These are phyloP conservation scores for Gallinago undulata DNA, from an alignment of 2,113 vertebrate genomes.

Conservation along the genomic window DNA sequence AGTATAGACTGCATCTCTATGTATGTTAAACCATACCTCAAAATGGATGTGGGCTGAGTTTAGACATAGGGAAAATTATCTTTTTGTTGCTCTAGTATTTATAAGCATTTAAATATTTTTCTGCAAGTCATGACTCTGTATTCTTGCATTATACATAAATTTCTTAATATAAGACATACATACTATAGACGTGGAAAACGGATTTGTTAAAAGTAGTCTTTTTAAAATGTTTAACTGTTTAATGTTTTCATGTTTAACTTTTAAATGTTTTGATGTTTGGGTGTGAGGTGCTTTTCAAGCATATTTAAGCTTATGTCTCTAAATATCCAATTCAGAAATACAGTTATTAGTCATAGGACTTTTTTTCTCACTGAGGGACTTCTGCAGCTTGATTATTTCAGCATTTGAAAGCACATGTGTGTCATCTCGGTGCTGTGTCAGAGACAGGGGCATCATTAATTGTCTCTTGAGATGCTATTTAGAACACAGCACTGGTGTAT, in stretches of 20 bases:
- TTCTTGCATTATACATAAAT: neutral
- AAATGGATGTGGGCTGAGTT: neutral
- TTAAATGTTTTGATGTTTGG: neutral
- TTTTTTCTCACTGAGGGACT: neutral
- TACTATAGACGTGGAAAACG: neutral
- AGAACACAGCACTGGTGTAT: neutral
- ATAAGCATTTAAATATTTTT: neutral
- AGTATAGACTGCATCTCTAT: neutral
- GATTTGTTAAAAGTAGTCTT: neutral
- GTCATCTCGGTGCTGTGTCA: neutral
- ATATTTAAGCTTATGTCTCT: neutral
- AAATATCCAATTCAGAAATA: neutral
- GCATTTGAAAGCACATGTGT: neutral
- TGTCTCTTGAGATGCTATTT: conserved; percentile 38
- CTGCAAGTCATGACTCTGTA: neutral
- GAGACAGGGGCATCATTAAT: conserved; percentile 15
- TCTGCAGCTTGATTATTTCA: neutral
- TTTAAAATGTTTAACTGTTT: neutral
- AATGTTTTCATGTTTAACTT: neutral
- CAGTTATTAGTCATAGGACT: neutral
- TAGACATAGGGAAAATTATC: neutral
- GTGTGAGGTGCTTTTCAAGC: neutral
- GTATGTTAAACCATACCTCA: neutral
- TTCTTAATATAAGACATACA: neutral
- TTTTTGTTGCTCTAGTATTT: neutral